Evolutionary conservation across 2,888 invertebrate genomes (phyloP).

Genomic region (Cheilosia vulpina): DNA sequence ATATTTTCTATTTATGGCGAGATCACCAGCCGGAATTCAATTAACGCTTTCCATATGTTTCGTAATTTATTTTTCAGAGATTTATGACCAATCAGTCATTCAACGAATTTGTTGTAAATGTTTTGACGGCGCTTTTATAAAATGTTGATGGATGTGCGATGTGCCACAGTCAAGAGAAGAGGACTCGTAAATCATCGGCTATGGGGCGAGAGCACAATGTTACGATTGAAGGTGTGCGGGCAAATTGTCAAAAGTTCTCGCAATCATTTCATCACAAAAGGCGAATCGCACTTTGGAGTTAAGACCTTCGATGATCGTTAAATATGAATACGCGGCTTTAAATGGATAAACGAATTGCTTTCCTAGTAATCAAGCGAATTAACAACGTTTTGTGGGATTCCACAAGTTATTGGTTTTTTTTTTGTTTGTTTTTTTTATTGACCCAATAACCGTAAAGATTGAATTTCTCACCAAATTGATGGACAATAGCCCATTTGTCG

Average conservation of each 20-base stretch:
- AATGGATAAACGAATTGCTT: constrained; percentile 37
- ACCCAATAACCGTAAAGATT: constrained; percentile 32
- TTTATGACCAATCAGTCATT: constrained; percentile 67
- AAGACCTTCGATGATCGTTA: constrained; percentile 15
- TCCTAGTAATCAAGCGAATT: constrained; percentile 43
- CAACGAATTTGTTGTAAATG: constrained; percentile 49
- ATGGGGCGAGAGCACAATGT: not conserved
- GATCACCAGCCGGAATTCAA: constrained; percentile 42
- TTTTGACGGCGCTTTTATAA: constrained; percentile 56
- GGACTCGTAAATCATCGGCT: constrained; percentile 59
- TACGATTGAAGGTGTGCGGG: constrained; percentile 36
- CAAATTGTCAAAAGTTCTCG: constrained; percentile 42
- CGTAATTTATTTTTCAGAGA: constrained; percentile 5
- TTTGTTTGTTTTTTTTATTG: constrained; percentile 29
- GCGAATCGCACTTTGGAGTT: constrained; percentile 9
- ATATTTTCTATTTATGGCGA: constrained; percentile 28
- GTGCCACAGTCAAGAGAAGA: constrained; percentile 12
- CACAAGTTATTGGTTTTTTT: constrained; percentile 1
- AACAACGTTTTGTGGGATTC: constrained; percentile 20
- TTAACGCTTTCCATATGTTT: constrained; percentile 33
- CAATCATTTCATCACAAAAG: constrained; percentile 17
- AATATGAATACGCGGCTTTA: constrained; percentile 36
- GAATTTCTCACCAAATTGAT: constrained; percentile 36
- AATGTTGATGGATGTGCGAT: constrained; percentile 41
- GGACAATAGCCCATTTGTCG: constrained; percentile 40